Conservation (phyloP, 2,888 invertebrate genomes). For the Zygaena filipendulae region DNA sequence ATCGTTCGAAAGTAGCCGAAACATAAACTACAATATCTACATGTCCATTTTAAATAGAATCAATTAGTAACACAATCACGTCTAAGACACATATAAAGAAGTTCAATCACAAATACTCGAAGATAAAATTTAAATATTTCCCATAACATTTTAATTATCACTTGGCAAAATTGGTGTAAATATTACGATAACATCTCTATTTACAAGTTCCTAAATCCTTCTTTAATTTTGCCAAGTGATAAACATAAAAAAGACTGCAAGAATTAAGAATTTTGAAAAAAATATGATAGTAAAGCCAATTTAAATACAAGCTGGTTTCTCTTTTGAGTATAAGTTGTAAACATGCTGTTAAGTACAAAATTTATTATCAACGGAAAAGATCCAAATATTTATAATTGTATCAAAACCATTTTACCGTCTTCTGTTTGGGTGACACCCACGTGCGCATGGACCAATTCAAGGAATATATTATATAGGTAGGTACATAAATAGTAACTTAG, state of each 20-base stretch:
- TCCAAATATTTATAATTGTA: conserved; percentile 33
- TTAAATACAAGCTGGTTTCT: conserved; percentile 49
- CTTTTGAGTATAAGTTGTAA: conserved; percentile 27
- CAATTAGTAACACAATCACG: conserved; percentile 56
- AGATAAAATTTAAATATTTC: conserved; percentile 22
- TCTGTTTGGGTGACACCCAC: conserved; percentile 61
- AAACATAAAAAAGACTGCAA: conserved; percentile 17
- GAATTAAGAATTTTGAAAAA: conserved; percentile 43
- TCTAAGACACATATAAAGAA: conserved; percentile 48
- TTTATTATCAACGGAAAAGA: conserved; percentile 41
- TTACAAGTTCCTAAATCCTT: conserved; percentile 1
- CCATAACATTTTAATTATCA: conserved; percentile 16
- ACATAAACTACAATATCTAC: conserved; percentile 56
- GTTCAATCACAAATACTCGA: conserved; percentile 23
- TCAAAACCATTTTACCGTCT: conserved; percentile 59
- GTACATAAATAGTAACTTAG: too few relatives aligned
- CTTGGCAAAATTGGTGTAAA: conserved; percentile 27
- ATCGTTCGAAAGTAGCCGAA: conserved; percentile 31
- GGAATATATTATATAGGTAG: not conserved
- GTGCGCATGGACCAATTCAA: conserved; percentile 54
- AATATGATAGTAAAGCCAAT: conserved; percentile 47
- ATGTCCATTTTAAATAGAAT: conserved; percentile 40
- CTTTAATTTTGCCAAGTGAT: conserved; percentile 28
- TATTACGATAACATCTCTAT: too few relatives aligned
- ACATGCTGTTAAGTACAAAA: conserved; percentile 66